phyloP scores from a whole-genome alignment of 2,113 vertebrate species.

The Eulacestoma nigropectus region DNA sequence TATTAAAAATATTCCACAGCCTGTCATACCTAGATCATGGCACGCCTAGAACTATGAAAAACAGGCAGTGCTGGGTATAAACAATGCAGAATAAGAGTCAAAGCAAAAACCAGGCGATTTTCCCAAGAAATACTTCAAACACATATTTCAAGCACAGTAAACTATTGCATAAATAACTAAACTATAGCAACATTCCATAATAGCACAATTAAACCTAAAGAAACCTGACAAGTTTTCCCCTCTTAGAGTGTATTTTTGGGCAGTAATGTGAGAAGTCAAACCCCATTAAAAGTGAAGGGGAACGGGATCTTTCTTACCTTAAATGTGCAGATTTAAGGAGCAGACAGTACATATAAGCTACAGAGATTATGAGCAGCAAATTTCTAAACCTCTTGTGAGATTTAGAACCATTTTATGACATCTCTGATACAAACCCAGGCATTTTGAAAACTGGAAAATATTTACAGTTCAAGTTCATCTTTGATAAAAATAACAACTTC shows the following conservation, averaged over 20 bases:
- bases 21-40: background rate
- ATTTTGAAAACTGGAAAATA: background rate
- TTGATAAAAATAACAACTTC: background rate
- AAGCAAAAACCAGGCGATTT: background rate
- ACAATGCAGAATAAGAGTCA: fast-evolving
- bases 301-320: background rate
- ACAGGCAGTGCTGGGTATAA: background rate
- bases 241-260: background rate
- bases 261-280: background rate
- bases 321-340: background rate
- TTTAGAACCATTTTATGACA: background rate
- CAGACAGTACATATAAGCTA: background rate
- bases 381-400: background rate
- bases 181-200: background rate
- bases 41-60: background rate
- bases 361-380: background rate
- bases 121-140: background rate
- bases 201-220: background rate
- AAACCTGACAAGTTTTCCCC: background rate
- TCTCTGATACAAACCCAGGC: background rate
- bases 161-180: background rate
- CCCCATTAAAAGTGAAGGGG: background rate
- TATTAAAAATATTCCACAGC: background rate
- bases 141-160: background rate
- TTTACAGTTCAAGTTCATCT: background rate